Evolutionary conservation across 2,113 vertebrate species (phyloP).

Genomic region (Tragulus kanchil): DNA sequence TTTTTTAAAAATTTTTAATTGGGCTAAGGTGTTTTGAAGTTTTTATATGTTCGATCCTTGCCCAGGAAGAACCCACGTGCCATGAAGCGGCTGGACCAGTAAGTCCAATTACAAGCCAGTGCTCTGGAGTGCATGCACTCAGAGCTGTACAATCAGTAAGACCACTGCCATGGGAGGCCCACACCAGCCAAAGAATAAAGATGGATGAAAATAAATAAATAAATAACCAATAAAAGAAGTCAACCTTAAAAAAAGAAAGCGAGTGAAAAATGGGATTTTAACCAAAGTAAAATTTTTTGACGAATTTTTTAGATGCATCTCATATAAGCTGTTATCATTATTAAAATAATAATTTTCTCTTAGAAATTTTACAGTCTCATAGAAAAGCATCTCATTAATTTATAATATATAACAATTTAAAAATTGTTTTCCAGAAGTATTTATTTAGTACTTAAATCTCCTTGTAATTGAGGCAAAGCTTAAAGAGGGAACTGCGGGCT

Average conservation of each 20-base stretch:
- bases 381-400: constrained; percentile 37
- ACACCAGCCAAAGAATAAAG: no score
- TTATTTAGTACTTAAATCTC: constrained; percentile 16
- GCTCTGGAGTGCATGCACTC: no score
- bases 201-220: no score
- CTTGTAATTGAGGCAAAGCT: constrained; percentile 60
- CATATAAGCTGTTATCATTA: constrained; percentile 29
- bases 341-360: constrained; percentile 43
- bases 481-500: constrained; percentile 55
- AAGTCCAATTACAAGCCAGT: no score
- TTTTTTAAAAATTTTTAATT: no score
- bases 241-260: not conserved
- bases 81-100: no score
- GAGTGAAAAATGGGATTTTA: constrained; percentile 37
- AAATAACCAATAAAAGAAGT: no score
- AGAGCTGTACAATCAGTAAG: no score
- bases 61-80: no score
- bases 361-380: not conserved
- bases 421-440: constrained; percentile 36
- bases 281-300: not conserved
- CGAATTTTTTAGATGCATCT: constrained; percentile 29
- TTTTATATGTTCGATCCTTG: no score
- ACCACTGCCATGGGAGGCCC: no score
- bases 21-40: no score
- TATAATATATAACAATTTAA: constrained; percentile 10